Percentiles rank a stretch among this genome's conserved stretches.
These are phyloP conservation scores for Solenopsis invicta DNA, from an alignment of 1,140 invertebrate genomes.

Conservation along the genomic window DNA sequence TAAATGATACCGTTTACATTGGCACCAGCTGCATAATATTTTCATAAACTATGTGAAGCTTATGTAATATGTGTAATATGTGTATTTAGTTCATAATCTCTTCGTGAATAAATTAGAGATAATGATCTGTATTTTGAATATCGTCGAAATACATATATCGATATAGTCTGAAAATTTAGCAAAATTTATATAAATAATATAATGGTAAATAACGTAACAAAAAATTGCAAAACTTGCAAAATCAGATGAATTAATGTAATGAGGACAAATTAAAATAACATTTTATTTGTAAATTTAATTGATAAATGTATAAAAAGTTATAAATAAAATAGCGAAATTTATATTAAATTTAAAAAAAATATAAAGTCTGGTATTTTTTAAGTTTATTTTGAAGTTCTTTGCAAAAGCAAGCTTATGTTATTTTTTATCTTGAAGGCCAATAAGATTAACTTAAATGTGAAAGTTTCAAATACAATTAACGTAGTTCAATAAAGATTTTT, in stretches of 20 bases:
- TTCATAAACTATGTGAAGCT: neutral
- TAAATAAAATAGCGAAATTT: no score
- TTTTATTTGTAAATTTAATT: neutral
- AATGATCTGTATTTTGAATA: neutral
- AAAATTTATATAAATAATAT: neutral
- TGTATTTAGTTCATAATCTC: neutral
- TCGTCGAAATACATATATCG: neutral
- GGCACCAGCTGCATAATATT: conserved; percentile 2
- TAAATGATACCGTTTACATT: conserved; percentile 67
- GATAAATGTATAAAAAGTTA: no score
- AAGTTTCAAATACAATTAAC: no score
- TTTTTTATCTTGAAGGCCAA: no score
- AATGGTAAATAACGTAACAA: neutral
- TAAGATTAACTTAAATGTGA: no score
- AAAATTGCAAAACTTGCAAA: neutral
- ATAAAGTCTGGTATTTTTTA: no score
- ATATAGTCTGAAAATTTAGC: neutral
- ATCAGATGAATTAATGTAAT: neutral
- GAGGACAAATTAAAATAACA: neutral
- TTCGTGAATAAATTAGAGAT: neutral
- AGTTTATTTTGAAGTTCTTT: no score
- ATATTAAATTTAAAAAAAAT: no score
- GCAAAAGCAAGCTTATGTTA: no score
- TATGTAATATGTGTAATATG: neutral
- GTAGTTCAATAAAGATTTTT: no score